Evolutionary conservation across 2,888 invertebrate genomes (phyloP), one percentile per base, ranked within the genome.

Genomic region (Ophraella communa): DNA sequence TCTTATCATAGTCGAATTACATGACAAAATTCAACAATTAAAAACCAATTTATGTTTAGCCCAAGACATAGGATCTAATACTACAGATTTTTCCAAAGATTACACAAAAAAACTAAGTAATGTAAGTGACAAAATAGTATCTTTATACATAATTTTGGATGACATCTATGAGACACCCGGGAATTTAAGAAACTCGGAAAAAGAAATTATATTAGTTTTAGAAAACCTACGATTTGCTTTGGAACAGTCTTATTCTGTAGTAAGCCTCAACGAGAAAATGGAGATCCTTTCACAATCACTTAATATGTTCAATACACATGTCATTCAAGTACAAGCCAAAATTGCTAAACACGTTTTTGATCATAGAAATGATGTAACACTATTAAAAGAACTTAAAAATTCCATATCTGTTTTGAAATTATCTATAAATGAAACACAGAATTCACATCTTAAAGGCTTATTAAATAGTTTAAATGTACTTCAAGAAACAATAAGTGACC

Each of bases 261-360:
- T 74, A n/a, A 64, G 68, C n/a, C 55, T 76, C 5, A 75, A 76
- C 39, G 76, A 75, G 64, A 76, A 76, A 67, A 75, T 75, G 72
- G 76, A 76, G 60, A 70, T 75, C 24, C 11, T 75, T 17, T 66
- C 64, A 8, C 76, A 76, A 55, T 69, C 75, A 7, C 49, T 73
- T 10, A 63, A 20, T 53, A 20, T 75, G 14, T 73, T 74, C 45
- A 20, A 45, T 0, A 53, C 53, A n/a, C 52, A 53, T 39, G 18
- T 74, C 20, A 39, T 65, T n/a, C 42, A 18, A n/a, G 11, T 72
- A 7, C 47, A 58, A 51, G 33, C 62, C 11, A 54, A 70, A 18
- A 45, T 73, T 17, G 61, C 61, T 18, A 61, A 53, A 45, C 11
- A 55, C 23, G 39, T 63, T 8, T 30, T 70, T n/a, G 56, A 69